Base-by-base conservation (phyloP, 2,888 invertebrate species). In the Pseudococcus viburni region DNA sequence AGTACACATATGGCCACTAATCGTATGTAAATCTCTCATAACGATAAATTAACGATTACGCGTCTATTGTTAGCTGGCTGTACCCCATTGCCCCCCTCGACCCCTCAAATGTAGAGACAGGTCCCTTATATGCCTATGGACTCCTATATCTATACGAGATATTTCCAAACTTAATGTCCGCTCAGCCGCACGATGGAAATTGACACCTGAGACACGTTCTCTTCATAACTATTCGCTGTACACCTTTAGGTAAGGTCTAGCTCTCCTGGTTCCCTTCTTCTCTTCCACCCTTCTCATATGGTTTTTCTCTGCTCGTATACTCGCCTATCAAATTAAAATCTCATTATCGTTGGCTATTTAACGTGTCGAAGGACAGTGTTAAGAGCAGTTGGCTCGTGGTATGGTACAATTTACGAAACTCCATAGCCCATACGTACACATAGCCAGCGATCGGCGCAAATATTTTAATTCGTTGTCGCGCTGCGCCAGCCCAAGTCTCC, bases 41-140 rank as follows among this genome's bases (percentile, higher is more conserved):
- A 80, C 80, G 17, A 80, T 80, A 80, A 80, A 80, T 80, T 80
- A 80, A 80, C 80, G 80, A 80, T 80, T 80, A 80, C 80, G 42
- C 59, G 19, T 73, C 73, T 33, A 73, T 73, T 73, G 73, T 73
- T 59, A 59, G 55, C 55, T 33, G 26, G 26, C 3, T 33, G 26
- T 33, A 33, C 26, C 26, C 26, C 26, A 33, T 2, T 33, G 26
- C 55, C 55, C 17, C 55, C 17, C 1, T 55, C 5, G 55, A 12
- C 17, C 17, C 0, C 15, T 55, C 15, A 55, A 22, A 26, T 1
- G 46, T 46, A 12, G 1, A 1, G 8, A 46, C 46, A 46, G 46
- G 46, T 46, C 46, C 46, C 46, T 46, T 46, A 11, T 46, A 46
- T 12, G 26, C 26, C 3, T 33, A 33, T 33, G 26, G 26, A 46